Evolutionary conservation across 2,888 invertebrate genomes (phyloP), one percentile per base, ranked within the genome.

Genomic region (Brachypalpus laphriformis): DNA sequence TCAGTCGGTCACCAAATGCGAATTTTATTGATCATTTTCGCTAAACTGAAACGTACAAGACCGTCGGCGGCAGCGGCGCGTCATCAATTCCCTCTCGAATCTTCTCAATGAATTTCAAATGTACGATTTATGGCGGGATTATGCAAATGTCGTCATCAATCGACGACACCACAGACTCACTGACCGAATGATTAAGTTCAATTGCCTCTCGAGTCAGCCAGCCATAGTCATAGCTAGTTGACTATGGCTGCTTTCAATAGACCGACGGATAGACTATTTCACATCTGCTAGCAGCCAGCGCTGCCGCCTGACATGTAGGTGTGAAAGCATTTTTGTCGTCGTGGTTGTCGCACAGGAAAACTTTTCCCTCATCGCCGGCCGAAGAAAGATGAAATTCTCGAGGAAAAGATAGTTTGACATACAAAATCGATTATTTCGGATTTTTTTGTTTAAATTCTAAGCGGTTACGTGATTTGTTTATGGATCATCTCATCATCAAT

Each of bases 61-160:
- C 25, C 2, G 25, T 5, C 2, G 25, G 2, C 25, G 9, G 14
- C 45, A 9, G 18, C 25, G 16, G 40, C 25, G 25, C 74, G 74
- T 63, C 40, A 51, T 72, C 49, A 34, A 61, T 51, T 42, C 51
- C 51, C 20, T 16, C 31, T 51, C 34, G 11, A 63, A 18, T 63
- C 54, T 63, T 16, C 54, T 76, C 76, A 68, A 76, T 66, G 66
- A 76, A 76, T 76, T 76, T 37, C 9, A 57, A 65, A 66, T 40
- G 65, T 11, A 37, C 66, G 57, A 75, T 75, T 76, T 59, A 76
- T 66, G 76, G 76, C 51, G 66, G 57, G 76, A 76, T 76, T 76
- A 76, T 76, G 76, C 68, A 76, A 76, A 76, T 76, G 59, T 40
- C 76, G 66, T 76, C 76, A 76, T 68, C 57, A 59, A 49, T 76